Evolutionary conservation across 2,113 vertebrate species (phyloP), one percentile per base, ranked within the genome.

Genomic region (Beaufortia kweichowensis): DNA sequence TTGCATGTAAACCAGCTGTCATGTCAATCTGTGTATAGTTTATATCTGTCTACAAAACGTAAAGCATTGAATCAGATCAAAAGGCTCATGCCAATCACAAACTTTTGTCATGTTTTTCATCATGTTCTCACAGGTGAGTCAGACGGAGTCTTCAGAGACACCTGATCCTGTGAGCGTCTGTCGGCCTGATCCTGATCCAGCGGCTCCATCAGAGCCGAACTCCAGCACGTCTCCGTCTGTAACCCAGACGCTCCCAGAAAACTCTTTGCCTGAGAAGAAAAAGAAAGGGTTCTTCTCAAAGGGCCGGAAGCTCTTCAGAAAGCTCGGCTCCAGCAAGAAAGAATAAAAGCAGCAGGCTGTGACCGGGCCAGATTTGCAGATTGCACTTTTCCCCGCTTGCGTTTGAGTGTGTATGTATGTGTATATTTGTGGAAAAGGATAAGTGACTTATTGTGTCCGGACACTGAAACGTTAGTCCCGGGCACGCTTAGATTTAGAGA

Each of bases 231-330:
- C 21, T 70, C 81, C 6, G 31, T 35, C 46, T 17, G 23, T 63
- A 62, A 3, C 70, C 39, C 26, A 74, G 0, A 7, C 80, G 6
- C 79, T 68, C 0, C 75, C 82, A 10, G 84, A 87, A 50, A 46
- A 82, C 66, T 84, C 90, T 48, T 83, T 83, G 39, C 87, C 84
- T 53, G 88, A 77, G 10, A 93, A 94, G 90, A 98, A 95, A 89
- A 94, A 94, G 85, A 91, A 88, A 86, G 70, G 92, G 78, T 94
- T 95, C 88, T 94, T 98, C 90, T 95, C 93, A 82, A 97, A 95
- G 90, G 95, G 95, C 66, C 95, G 92, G 91, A 93, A 90, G 63
- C 91, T 98, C 79, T 93, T 97, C 82, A 95, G 83, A 90, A 96
- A 92, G 79, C 90, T 98, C 83, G 93, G 94, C 68, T 94, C 94